Conservation (phyloP, 2,797 vertebrate species). For the Brotula barbata region DNA sequence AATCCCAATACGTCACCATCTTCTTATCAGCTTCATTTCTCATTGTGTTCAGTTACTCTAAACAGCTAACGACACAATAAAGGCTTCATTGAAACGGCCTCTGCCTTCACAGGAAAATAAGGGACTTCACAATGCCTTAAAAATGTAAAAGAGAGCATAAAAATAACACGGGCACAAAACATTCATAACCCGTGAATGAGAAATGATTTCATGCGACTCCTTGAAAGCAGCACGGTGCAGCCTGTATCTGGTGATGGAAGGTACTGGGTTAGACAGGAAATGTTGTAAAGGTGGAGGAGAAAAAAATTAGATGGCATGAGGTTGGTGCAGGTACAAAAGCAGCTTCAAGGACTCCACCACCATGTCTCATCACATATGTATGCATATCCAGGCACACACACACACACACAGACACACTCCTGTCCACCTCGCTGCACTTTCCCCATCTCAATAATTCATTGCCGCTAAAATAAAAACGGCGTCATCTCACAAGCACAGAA, state of each 20-base stretch:
- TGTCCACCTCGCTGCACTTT: slow-evolving; percentile 73
- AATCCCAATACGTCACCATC: no score
- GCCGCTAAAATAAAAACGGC: slow-evolving; percentile 77
- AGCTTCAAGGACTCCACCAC: slow-evolving; percentile 54
- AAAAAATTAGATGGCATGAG: slow-evolving; percentile 46
- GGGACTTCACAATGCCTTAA: slow-evolving; percentile 17
- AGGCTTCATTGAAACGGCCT: neutral
- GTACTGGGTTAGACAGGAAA: slow-evolving; percentile 17
- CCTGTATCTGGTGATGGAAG: slow-evolving; percentile 1
- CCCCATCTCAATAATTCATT: slow-evolving; percentile 79
- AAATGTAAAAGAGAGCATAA: slow-evolving; percentile 30
- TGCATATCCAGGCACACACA: slow-evolving; percentile 30
- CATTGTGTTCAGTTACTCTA: no score
- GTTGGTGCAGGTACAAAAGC: slow-evolving; percentile 30
- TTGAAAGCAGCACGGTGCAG: neutral
- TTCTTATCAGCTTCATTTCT: no score
- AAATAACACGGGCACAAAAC: slow-evolving; percentile 45
- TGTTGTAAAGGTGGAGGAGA: slow-evolving; percentile 29
- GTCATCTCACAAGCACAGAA: slow-evolving; percentile 66
- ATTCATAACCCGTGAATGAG: slow-evolving; percentile 24
- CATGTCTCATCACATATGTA: slow-evolving; percentile 65
- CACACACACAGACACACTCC: slow-evolving; percentile 46
- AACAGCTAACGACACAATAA: no score
- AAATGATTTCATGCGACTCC: slow-evolving; percentile 5
- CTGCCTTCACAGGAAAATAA: neutral